Percentiles rank a stretch among this genome's conserved stretches.
Conservation (phyloP, 1,140 invertebrate genomes). For the Ostrea edulis region DNA sequence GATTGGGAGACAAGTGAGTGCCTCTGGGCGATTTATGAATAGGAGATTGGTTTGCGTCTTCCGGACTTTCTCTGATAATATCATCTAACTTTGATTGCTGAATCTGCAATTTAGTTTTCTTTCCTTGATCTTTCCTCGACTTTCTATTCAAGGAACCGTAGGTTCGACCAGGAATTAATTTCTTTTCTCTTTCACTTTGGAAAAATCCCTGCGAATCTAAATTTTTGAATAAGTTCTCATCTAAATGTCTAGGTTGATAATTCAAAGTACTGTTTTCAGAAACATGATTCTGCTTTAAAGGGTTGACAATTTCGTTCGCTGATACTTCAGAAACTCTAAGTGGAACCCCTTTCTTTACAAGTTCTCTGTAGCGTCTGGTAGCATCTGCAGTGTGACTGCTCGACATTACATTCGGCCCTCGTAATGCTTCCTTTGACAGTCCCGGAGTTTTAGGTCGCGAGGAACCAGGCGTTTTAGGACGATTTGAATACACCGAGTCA, state of each 20-base stretch:
- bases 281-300: conserved; percentile 17
- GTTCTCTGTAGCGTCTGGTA: conserved; percentile 68
- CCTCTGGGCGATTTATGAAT: conserved; percentile 51
- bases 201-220: conserved; percentile 69
- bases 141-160: conserved; percentile 36
- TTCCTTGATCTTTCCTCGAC: conserved; percentile 44
- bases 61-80: conserved; percentile 69
- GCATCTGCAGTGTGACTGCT: conserved; percentile 58
- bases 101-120: conserved; percentile 52
- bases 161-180: conserved; percentile 15
- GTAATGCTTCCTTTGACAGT: neutral
- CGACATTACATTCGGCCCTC: conserved; percentile 28
- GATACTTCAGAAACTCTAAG: conserved; percentile 70
- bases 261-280: neutral
- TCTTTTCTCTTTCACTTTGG: conserved; percentile 50
- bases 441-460: neutral
- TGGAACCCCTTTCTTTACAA: conserved; percentile 70
- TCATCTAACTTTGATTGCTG: conserved; percentile 56
- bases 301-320: conserved; percentile 40
- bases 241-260: conserved; percentile 32
- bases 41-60: conserved; percentile 61
- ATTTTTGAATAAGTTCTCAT: conserved; percentile 66
- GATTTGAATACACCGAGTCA: neutral
- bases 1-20: neutral
- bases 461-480: conserved; percentile 1